Evolutionary conservation across 2,888 invertebrate genomes (phyloP), one percentile per base, ranked within the genome.

Genomic region (Nemurella pictetii): DNA sequence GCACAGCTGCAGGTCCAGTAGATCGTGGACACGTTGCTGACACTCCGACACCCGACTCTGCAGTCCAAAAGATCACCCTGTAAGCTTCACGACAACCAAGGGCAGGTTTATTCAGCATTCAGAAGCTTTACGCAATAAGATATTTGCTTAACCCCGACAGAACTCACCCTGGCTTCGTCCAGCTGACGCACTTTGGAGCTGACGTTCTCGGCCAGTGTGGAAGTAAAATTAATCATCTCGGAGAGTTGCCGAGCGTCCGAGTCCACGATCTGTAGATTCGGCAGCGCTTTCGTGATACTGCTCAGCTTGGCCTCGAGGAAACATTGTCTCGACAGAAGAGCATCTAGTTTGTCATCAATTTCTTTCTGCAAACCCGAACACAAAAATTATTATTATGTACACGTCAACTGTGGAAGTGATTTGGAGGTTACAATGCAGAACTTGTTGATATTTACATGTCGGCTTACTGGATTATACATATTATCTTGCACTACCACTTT

Each of bases 151-250:
- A 78, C 5, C 27, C 28, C 7, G 35, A 3, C 15, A 20, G 81
- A 36, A 82, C 92, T 90, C 92, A 97, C 97, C 90, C 98, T 95
- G 0, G 98, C 98, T 84, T 96, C 91, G 91, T 99, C 99, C 77
- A 99, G 91, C 85, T 97, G 96, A 12, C 98, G 93, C 25, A 99
- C 99, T 94, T 98, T 99, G 29, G 96, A 96, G 89, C 98, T 98
- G 84, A 99, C 99, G 89, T 96, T 97, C 88, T 97, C 96, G 0
- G 98, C 98, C 82, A 98, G 92, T 30, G 94, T 93, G 5, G 98
- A 97, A 0, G 99, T 98, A 89, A 95, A 94, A 36, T 94, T 93
- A 36, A 99, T 96, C 93, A 97, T 97, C 85, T 93, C 93, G 2
- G 95, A 94, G 35, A 99, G 93, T 87, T 95, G 94, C 87, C 95